A percentile compares a stretch with the other conserved stretches of the same genome.
Conservation (phyloP, 2,797 vertebrate genomes). For the Vespertilio murinus region DNA sequence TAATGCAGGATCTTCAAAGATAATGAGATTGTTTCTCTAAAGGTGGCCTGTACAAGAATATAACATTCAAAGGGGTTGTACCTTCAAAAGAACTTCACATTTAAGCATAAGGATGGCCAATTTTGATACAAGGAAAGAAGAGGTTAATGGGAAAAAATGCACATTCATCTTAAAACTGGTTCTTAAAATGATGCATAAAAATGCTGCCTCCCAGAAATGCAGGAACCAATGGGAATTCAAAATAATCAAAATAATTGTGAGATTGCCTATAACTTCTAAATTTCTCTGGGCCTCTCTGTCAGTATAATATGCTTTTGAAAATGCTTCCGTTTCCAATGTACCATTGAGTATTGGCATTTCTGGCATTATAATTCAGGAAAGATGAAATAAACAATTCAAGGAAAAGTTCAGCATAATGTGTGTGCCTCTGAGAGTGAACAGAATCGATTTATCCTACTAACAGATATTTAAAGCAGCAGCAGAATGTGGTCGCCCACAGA, state of each 20-base stretch:
- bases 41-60: neutral
- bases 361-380: conserved; percentile 62
- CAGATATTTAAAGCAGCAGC: neutral
- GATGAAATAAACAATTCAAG: conserved; percentile 58
- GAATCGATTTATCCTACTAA: conserved; percentile 32
- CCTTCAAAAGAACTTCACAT: conserved; percentile 5
- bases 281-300: conserved; percentile 56
- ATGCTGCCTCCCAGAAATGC: conserved; percentile 55
- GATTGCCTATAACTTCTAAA: conserved; percentile 64
- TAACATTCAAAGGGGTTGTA: neutral
- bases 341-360: conserved; percentile 55
- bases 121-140: conserved; percentile 21
- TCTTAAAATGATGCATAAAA: conserved; percentile 58
- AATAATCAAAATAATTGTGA: conserved; percentile 76
- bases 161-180: conserved; percentile 38
- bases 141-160: conserved; percentile 48
- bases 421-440: neutral
- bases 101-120: neutral
- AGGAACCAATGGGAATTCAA: conserved; percentile 61
- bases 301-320: conserved; percentile 64
- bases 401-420: conserved; percentile 39
- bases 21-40: neutral
- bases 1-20: neutral
- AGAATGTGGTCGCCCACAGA: neutral
- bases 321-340: conserved; percentile 56